These are phyloP conservation scores for Rotaria macrura DNA, from an alignment of 2,888 invertebrate species.

Conservation along the genomic window DNA sequence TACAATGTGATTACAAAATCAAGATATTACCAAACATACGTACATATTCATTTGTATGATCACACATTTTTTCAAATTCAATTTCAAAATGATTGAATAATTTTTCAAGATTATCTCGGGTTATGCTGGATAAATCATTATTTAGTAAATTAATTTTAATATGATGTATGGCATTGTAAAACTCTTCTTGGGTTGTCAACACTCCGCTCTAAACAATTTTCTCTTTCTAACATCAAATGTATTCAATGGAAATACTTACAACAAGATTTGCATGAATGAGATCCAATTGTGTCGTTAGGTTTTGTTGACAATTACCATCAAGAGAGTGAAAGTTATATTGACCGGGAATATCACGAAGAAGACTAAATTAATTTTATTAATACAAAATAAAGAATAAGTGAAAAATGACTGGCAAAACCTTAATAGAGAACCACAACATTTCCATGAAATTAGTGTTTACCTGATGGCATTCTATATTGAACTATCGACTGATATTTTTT, in stretches of 20 bases:
- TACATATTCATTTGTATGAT: background rate
- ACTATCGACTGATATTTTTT: no score
- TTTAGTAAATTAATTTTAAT: background rate
- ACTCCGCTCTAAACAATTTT: background rate
- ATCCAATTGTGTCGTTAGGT: background rate
- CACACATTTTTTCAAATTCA: background rate
- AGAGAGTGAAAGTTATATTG: background rate
- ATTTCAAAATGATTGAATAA: slow-evolving; percentile 5
- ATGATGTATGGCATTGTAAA: background rate
- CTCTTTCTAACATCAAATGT: no score
- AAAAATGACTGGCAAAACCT: no score
- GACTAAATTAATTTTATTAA: background rate
- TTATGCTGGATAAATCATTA: background rate
- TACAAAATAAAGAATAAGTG: no score
- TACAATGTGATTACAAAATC: no score
- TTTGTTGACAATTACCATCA: background rate
- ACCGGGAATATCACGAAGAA: background rate
- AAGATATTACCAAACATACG: background rate
- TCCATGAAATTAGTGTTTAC: no score
- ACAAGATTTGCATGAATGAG: background rate
- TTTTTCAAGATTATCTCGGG: background rate
- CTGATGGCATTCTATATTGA: no score
- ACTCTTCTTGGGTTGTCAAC: background rate
- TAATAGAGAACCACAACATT: no score
- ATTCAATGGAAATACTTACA: background rate